phyloP scores from a whole-genome alignment of 2,888 invertebrate genomes.

The Calameuta idolon region DNA sequence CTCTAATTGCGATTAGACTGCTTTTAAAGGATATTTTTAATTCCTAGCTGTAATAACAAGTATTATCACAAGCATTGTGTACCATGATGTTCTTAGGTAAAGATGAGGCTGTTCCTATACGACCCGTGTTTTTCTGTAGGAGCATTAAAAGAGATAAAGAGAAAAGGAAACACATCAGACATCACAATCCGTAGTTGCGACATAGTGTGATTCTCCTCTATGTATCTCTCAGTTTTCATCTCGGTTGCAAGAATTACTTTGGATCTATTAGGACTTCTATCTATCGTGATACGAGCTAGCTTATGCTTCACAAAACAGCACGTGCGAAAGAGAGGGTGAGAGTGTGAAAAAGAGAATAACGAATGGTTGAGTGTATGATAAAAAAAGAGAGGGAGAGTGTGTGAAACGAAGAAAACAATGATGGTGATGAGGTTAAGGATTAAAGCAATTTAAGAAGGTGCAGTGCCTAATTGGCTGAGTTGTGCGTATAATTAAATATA shows the following conservation, averaged over 20 bases:
- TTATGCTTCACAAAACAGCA: background rate
- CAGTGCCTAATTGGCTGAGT: slow-evolving; percentile 48
- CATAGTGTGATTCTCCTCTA: background rate
- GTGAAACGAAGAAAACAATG: slow-evolving; percentile 11
- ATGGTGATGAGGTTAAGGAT: slow-evolving; percentile 27
- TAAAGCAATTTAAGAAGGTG: slow-evolving; percentile 44
- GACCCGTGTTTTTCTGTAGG: background rate
- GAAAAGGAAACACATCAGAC: background rate
- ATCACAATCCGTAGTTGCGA: background rate
- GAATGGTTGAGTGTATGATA: background rate
- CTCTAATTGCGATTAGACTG: slow-evolving; percentile 2
- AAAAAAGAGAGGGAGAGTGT: slow-evolving; percentile 16
- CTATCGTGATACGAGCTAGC: background rate
- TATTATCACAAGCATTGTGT: slow-evolving; percentile 42
- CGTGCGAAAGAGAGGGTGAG: background rate
- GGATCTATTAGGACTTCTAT: background rate
- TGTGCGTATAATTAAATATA: slow-evolving; percentile 30
- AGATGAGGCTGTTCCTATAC: background rate
- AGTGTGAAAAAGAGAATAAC: background rate
- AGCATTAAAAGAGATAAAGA: background rate
- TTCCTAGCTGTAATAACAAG: slow-evolving; percentile 23
- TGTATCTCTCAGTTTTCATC: background rate
- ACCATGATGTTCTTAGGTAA: slow-evolving; percentile 34
- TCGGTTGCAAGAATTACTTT: background rate
- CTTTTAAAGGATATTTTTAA: background rate